Base-by-base conservation (phyloP, 2,113 vertebrate species). In the Odontesthes bonariensis region DNA sequence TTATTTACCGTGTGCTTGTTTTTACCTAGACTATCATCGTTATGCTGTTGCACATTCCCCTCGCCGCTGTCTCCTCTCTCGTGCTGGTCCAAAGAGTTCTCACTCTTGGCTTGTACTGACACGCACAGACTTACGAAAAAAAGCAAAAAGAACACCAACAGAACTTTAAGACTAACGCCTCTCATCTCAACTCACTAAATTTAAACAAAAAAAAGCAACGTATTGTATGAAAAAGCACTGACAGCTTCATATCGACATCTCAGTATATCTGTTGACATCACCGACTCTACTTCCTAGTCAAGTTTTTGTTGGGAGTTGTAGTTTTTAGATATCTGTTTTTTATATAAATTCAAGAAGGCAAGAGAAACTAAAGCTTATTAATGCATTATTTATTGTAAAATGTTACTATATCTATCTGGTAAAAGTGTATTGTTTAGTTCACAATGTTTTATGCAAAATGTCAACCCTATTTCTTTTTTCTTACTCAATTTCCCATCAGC, bases 251-350 rank as follows among this genome's bases (percentile, higher is more conserved):
- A 53, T 88, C 90, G 32, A 77, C 64, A 35, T 61, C 72, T 51
- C 58, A 53, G n/a, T 71, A 62, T 55, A 32, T 44, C 31, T 79
- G 65, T 83, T 78, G 75, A 81, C 82, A 72, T 79, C 51, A 67
- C 35, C 27, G 22, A 42, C 44, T 57, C 16, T 32, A 81, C 44
- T 92, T 93, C 91, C 92, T 65, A 79, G 66, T 90, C 1, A 23
- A 16, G 23, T 4, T 1, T n/a, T 11, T 38, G 16, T 6, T 4
- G 91, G 93, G 85, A 91, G 20, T 85, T 91, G 92, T 89, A 93
- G 92, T 93, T 60, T 69, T 66, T 10, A 16, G 1, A 1, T 20
- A n/a, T 0, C 0, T 17, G 54, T 6, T 1, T 9, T 8, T 1
- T 3, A 9, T 6, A 4, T 2, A 8, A 7, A 0, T 13, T 8